These are phyloP conservation scores for Bombus terrestris DNA, from an alignment of 1,140 invertebrate species.

Conservation along the genomic window DNA sequence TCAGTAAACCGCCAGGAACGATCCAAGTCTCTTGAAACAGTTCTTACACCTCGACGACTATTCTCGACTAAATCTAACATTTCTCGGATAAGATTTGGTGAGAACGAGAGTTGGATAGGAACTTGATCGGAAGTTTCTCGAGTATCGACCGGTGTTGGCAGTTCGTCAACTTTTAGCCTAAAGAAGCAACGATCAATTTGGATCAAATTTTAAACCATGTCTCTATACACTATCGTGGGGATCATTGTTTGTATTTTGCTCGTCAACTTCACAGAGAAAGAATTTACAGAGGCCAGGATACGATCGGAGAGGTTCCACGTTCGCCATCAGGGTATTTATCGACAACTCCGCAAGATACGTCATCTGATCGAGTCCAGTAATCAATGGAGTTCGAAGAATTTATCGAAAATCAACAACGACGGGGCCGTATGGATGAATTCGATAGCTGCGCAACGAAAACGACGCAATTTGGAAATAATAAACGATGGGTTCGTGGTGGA, in stretches of 20 bases:
- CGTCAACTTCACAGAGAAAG: neutral
- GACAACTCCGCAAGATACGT: neutral
- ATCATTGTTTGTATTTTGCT: neutral
- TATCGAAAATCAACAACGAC: neutral
- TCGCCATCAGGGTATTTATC: neutral
- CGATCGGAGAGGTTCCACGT: neutral
- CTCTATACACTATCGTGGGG: neutral
- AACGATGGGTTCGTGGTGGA: slow-evolving; percentile 50
- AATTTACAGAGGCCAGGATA: neutral
- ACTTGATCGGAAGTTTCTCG: neutral
- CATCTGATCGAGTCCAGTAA: too few species aligned
- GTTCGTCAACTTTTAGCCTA: neutral
- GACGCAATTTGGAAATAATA: neutral
- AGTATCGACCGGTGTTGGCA: neutral
- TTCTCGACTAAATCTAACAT: neutral
- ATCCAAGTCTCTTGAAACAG: neutral
- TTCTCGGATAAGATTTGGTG: neutral
- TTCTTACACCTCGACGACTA: too few species aligned
- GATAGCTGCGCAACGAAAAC: neutral
- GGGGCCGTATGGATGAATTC: neutral
- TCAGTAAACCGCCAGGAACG: slow-evolving; percentile 47
- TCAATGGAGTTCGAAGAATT: too few species aligned
- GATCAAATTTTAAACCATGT: neutral
- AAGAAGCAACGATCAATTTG: neutral
- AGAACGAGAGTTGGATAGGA: neutral